Conservation (phyloP, 2,797 vertebrate genomes). For the Neostethus bicornis region DNA sequence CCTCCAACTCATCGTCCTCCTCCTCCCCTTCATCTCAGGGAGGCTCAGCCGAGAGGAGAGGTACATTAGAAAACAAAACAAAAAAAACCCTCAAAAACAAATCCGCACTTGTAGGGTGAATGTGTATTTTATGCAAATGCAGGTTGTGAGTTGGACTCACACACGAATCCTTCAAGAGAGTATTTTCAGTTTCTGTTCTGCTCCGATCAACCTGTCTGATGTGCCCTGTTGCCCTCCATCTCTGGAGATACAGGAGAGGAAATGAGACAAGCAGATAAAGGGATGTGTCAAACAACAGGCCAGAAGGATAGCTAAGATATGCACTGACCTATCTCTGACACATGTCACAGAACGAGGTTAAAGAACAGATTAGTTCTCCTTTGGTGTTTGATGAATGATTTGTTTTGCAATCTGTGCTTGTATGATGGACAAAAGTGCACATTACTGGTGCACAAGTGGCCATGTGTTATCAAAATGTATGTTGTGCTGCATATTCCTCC, state of each 20-base stretch:
- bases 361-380: not conserved
- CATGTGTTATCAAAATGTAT: no score
- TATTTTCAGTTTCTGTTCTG: conserved; percentile 58
- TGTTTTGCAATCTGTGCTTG: not conserved
- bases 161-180: conserved; percentile 38
- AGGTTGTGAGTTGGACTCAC: not conserved
- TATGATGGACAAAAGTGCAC: no score
- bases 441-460: no score
- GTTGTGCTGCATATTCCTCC: no score
- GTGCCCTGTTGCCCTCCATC: conserved; percentile 53
- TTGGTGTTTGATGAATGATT: conserved; percentile 7
- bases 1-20: conserved; percentile 94
- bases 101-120: not conserved
- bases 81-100: not conserved
- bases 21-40: conserved; percentile 95
- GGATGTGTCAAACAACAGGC: conserved; percentile 58
- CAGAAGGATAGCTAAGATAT: conserved; percentile 51
- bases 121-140: not conserved
- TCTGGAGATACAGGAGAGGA: conserved; percentile 45
- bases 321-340: conserved; percentile 47
- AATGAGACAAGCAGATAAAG: conserved; percentile 48
- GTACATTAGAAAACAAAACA: conserved; percentile 13
- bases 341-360: conserved; percentile 12
- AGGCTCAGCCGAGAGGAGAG: conserved; percentile 89
- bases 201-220: conserved; percentile 72